Base-by-base conservation (phyloP, 2,113 vertebrate species). In the Leptodactylus fuscus region DNA sequence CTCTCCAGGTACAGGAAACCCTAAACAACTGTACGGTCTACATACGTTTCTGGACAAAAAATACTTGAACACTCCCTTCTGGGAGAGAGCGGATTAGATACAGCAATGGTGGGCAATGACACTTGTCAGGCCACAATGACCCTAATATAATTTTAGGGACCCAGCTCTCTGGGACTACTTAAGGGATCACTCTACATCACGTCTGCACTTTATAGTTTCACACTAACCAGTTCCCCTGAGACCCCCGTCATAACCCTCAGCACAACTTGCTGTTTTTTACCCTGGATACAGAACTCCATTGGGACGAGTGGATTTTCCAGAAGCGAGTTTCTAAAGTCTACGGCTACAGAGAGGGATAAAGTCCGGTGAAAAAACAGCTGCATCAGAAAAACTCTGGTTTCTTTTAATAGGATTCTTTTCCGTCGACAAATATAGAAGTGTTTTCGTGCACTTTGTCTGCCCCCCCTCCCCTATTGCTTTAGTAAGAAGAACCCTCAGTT, bases 371-470 rank as follows among this genome's bases (percentile, higher is more conserved):
- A 36, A 65, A 48, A 81, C 44, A 58, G 69, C 62, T 36, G 71
- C 34, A 73, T 73, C 49, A 53, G 69, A 83, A 83, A 71, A 73
- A 46, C 69, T 55, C 20, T 36, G 51, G 67, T 83, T 83, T 83
- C 69, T 83, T 83, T 83, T 83, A 74, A 83, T 83, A 83, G 69
- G 62, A 55, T 58, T 83, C 49, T 41, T 83, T 83, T 83, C 81
- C 83, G 75, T 78, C 29, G 83, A 80, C 80, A 85, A 85, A 85
- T 70, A 85, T 69, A 36, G 34, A 53, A 77, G 44, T 79, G 83
- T 85, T 85, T 70, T 79, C 49, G 6, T 85, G 75, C 83, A 80
- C 83, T 85, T 49, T 70, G 48, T 77, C 34, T 85, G 83, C 62
- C 83, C 15, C 62, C 34, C 48, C 34, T 24, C 16, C 69, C 65